These are phyloP conservation scores for Lydus trimaculatus DNA, from an alignment of 2,888 invertebrate species.

Conservation along the genomic window DNA sequence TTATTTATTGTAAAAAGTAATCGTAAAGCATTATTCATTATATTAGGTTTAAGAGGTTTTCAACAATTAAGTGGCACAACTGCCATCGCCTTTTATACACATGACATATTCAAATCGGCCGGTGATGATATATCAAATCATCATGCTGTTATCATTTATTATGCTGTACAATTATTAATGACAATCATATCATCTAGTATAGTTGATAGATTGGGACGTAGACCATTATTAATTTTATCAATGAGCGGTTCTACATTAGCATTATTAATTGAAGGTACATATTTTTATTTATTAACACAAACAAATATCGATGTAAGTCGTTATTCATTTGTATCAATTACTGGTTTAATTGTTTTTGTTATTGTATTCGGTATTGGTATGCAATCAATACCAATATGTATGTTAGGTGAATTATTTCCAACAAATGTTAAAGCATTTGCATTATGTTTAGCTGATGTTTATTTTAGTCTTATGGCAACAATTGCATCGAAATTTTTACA, in stretches of 20 bases:
- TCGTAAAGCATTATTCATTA: slow-evolving; percentile 70
- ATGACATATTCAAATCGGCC: slow-evolving; percentile 58
- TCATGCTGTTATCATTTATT: slow-evolving; percentile 35
- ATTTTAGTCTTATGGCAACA: slow-evolving; percentile 60
- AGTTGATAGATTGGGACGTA: slow-evolving; percentile 48
- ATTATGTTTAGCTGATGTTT: slow-evolving; percentile 64
- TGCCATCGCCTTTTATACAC: slow-evolving; percentile 68
- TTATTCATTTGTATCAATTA: slow-evolving; percentile 49
- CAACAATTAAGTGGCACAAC: slow-evolving; percentile 68
- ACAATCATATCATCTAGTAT: background rate
- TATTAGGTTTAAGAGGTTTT: slow-evolving; percentile 65
- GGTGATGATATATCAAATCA: slow-evolving; percentile 35
- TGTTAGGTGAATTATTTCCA: slow-evolving; percentile 64
- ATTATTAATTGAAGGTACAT: slow-evolving; percentile 57
- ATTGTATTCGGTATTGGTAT: slow-evolving; percentile 62
- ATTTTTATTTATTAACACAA: slow-evolving; percentile 58
- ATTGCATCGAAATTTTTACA: slow-evolving; percentile 59
- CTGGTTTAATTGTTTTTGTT: slow-evolving; percentile 59
- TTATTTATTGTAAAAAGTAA: slow-evolving; percentile 66
- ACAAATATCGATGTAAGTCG: slow-evolving; percentile 44
- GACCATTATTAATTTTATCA: slow-evolving; percentile 63
- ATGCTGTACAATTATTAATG: slow-evolving; percentile 61
- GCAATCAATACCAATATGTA: slow-evolving; percentile 62
- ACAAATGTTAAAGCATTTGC: slow-evolving; percentile 64
- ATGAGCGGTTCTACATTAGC: slow-evolving; percentile 50